A percentile compares a stretch with the other conserved stretches of the same genome.
These are phyloP conservation scores for Heteromyza rotundicornis DNA, from an alignment of 2,888 invertebrate species.

Conservation along the genomic window DNA sequence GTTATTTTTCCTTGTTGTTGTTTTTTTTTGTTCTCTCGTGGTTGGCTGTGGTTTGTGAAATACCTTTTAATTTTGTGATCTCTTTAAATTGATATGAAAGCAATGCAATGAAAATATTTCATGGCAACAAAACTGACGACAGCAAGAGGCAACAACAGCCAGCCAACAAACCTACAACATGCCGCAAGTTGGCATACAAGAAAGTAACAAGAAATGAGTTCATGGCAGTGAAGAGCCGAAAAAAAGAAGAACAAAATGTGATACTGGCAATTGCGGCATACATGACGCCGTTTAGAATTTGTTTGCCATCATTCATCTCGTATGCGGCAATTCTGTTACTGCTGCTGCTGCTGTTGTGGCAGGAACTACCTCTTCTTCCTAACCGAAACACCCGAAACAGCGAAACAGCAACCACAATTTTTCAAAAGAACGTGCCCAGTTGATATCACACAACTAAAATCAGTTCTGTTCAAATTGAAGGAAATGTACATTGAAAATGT, in stretches of 20 bases:
- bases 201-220: conserved; percentile 53
- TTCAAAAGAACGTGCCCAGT: conserved; percentile 35
- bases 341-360: conserved; percentile 15
- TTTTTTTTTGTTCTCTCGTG: not conserved
- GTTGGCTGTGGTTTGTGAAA: conserved; percentile 29
- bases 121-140: conserved; percentile 36
- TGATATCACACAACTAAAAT: conserved; percentile 36
- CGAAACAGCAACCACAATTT: conserved; percentile 25
- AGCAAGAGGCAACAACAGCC: conserved; percentile 10
- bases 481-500: not conserved
- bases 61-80: no score
- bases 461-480: conserved; percentile 30
- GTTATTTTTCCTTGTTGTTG: no score
- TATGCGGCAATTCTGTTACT: conserved; percentile 28
- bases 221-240: conserved; percentile 28
- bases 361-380: not conserved
- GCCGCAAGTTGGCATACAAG: conserved; percentile 24
- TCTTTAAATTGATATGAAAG: conserved; percentile 44
- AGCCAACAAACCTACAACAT: not conserved
- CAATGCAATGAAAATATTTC: conserved; percentile 41
- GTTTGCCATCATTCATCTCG: conserved; percentile 34
- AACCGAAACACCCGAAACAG: conserved; percentile 9
- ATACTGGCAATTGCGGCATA: not conserved
- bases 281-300: conserved; percentile 38
- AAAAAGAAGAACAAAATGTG: not conserved